Base-by-base conservation (phyloP, 2,797 vertebrate species). In the Alca torda region DNA sequence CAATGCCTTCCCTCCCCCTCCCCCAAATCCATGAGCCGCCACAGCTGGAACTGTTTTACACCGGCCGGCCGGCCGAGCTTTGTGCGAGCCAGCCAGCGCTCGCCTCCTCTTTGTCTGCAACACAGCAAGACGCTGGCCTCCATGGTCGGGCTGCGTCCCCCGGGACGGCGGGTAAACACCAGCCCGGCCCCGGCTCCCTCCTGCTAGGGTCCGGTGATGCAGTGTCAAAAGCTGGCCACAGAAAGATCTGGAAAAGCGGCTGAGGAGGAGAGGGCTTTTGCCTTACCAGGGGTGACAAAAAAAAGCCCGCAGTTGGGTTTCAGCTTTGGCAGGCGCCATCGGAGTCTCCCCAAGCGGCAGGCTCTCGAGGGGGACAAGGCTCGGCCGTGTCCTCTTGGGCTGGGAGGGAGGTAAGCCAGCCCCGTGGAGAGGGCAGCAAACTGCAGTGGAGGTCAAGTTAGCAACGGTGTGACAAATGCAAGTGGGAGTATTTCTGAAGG, bases 11-110 rank as follows among this genome's bases (percentile, higher is more conserved):
- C 81, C 93, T 78, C 35, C 48, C n/a, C 74, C 72, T 78, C 89
- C 65, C 53, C 76, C 94, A 95, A 93, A 95, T 64, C 93, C 97
- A 90, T 31, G 84, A 97, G 97, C 89, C 30, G 96, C 81, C 97
- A 97, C 98, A 98, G 98, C 98, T 98, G 98, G 98, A 98, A 98
- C 91, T 98, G 96, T 92, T 98, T 98, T 98, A 96, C 93, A 63
- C 84, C 51, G 93, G 95, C 96, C 87, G 20, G 56, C 92, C 70
- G 59, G 95, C 92, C 35, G 94, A 93, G 97, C 96, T 75, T 94
- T 94, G 97, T 94, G 97, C 90, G 88, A 98, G 97, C 39, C 18
- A 63, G 37, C 63, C 43, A 46, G 63, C 87, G 54, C 95, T 97
- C 65, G 96, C 97, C 97, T 98, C 92, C 97, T 97, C 98, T 98